Evolutionary conservation across 2,888 invertebrate species (phyloP).

Genomic region (Parnassius orleans): DNA sequence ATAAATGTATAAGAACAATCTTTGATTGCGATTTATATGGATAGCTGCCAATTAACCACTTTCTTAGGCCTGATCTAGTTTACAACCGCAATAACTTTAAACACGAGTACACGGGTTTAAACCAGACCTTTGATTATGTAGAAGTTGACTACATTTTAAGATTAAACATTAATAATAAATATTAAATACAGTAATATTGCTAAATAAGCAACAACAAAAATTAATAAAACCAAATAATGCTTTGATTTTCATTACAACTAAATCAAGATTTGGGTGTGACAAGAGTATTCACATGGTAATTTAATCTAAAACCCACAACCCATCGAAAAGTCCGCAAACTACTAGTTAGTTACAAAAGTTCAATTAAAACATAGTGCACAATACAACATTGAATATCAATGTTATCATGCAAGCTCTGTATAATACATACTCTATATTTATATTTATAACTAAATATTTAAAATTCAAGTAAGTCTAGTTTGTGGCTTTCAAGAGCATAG

Average conservation of each 20-base stretch:
- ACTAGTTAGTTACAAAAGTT: no score
- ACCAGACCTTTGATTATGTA: slow-evolving; percentile 7
- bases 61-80: slow-evolving; percentile 20
- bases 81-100: slow-evolving; percentile 12
- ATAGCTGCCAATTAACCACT: slow-evolving; percentile 21
- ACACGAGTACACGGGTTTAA: slow-evolving; percentile 8
- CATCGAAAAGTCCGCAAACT: no score
- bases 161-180: no score
- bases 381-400: no score
- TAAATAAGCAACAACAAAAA: no score
- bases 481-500: slow-evolving; percentile 4
- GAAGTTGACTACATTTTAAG: slow-evolving; percentile 1
- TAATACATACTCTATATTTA: slow-evolving; percentile 1
- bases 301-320: no score
- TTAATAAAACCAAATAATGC: no score
- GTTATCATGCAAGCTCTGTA: background rate
- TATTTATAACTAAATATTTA: slow-evolving; percentile 1
- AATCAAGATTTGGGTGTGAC: no score
- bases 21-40: slow-evolving; percentile 52
- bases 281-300: no score
- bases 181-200: no score
- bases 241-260: no score
- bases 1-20: background rate
- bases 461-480: slow-evolving; percentile 22
- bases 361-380: no score